phyloP scores from a whole-genome alignment of 2,797 vertebrate genomes.

The Fringilla coelebs region DNA sequence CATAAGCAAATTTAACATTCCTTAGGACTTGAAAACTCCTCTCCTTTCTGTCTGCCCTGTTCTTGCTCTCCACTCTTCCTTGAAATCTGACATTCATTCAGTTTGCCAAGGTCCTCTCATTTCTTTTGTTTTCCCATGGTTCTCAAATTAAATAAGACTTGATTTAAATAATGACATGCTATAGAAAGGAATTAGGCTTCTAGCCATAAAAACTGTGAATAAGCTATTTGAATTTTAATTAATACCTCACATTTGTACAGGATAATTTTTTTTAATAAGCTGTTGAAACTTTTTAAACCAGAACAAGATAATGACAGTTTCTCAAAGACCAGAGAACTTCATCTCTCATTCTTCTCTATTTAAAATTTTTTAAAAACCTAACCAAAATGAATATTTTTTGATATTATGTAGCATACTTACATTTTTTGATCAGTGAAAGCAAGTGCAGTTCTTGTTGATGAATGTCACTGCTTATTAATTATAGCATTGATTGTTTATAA shows the following conservation, averaged over 20 bases:
- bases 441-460: not conserved
- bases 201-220: conserved; percentile 8
- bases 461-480: not conserved
- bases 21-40: not conserved
- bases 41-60: not conserved
- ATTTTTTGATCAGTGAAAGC: not conserved
- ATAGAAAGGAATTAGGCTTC: not conserved
- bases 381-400: not conserved
- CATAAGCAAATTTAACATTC: not conserved
- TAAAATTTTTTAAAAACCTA: too few species aligned
- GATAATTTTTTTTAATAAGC: not conserved
- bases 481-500: not conserved
- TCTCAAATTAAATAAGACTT: not conserved
- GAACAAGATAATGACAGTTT: not conserved
- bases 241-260: not conserved
- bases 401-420: not conserved
- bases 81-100: not conserved
- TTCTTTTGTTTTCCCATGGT: not conserved
- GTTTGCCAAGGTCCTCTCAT: not conserved
- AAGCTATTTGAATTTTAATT: conserved; percentile 34
- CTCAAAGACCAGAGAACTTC: not conserved
- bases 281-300: not conserved
- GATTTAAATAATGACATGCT: conserved; percentile 16
- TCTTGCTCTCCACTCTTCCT: not conserved
- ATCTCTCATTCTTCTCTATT: not conserved